Evolutionary conservation across 2,797 vertebrate species (phyloP).

Genomic region (Cynopterus sphinx): DNA sequence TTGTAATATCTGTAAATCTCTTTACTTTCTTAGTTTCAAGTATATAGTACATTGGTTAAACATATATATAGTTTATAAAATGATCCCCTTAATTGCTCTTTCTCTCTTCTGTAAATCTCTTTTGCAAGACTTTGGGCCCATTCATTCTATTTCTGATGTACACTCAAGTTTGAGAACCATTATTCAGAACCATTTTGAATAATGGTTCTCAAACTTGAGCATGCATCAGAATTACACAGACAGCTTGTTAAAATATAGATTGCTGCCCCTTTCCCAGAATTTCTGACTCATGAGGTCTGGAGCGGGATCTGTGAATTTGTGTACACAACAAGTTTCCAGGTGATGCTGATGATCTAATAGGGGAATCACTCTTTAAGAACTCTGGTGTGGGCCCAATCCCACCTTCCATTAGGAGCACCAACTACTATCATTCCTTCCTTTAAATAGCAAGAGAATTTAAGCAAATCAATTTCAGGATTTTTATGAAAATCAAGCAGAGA

Average conservation of each 20-base stretch:
- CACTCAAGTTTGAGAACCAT: no score
- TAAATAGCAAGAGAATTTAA: neutral
- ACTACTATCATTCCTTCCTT: neutral
- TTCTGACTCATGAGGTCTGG: neutral
- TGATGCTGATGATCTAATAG: neutral
- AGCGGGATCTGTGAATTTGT: neutral
- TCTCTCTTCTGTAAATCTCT: neutral
- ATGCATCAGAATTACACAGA: neutral
- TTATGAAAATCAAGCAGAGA: neutral
- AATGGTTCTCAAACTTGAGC: neutral
- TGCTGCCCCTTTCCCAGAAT: neutral
- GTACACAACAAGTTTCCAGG: neutral
- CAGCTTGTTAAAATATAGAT: neutral
- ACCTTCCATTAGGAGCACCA: neutral
- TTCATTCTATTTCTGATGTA: constrained; percentile 10
- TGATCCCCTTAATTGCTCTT: no score
- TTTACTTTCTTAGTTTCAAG: neutral
- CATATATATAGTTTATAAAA: no score
- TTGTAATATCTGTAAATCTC: neutral
- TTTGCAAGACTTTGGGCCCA: neutral
- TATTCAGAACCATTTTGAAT: neutral
- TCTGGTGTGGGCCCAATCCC: neutral
- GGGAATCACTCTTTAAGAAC: neutral
- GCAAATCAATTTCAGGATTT: neutral
- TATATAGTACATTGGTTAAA: no score